phyloP scores from a whole-genome alignment of 2,113 vertebrate genomes.

The Cnemophilus loriae region DNA sequence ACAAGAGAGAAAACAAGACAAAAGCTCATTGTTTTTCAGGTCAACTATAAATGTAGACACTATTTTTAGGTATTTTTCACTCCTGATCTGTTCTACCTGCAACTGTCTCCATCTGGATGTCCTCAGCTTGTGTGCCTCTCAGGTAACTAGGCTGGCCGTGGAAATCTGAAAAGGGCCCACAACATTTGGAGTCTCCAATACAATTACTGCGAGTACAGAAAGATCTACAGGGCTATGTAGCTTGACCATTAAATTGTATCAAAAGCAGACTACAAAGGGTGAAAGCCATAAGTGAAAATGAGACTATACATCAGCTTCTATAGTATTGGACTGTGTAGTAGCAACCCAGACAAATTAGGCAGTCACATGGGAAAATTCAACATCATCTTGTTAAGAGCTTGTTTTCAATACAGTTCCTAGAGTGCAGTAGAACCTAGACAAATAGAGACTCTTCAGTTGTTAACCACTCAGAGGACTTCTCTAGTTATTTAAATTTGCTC shows the following conservation, averaged over 20 bases:
- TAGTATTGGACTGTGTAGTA: background rate
- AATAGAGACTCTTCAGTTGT: background rate
- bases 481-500: background rate
- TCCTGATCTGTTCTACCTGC: background rate
- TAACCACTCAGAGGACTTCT: background rate
- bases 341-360: background rate
- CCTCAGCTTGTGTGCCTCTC: background rate
- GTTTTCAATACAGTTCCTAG: background rate
- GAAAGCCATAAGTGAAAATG: background rate
- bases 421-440: background rate
- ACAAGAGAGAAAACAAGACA: background rate
- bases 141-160: rapidly evolving
- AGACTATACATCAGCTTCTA: background rate
- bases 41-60: background rate
- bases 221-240: background rate
- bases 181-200: background rate
- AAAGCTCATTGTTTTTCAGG: background rate
- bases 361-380: background rate
- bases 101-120: background rate
- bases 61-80: background rate
- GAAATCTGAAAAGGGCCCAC: background rate
- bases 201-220: background rate
- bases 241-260: background rate
- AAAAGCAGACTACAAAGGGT: background rate
- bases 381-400: background rate